phyloP scores from a whole-genome alignment of 2,113 vertebrate species.

The Aspiorhynchus laticeps region DNA sequence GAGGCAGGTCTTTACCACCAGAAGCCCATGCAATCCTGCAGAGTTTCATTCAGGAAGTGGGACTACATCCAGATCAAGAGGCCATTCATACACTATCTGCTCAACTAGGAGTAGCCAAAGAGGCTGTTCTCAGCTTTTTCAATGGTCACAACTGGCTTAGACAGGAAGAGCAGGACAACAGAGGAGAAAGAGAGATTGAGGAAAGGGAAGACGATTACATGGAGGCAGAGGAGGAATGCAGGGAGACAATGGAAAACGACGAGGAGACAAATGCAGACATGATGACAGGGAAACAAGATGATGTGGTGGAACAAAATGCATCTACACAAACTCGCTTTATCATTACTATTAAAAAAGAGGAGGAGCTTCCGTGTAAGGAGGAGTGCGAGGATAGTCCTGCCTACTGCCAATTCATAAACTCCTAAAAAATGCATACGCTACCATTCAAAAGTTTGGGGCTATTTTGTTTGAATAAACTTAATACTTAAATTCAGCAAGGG shows the following conservation, averaged over 20 bases:
- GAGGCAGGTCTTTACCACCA: slow-evolving; percentile 73
- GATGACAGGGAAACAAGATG: slow-evolving; percentile 40
- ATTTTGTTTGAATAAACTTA: not conserved
- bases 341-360: slow-evolving; percentile 89
- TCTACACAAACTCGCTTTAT: slow-evolving; percentile 81
- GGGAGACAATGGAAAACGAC: slow-evolving; percentile 65
- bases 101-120: slow-evolving; percentile 92
- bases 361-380: slow-evolving; percentile 54
- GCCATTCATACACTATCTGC: slow-evolving; percentile 94
- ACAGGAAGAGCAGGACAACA: slow-evolving; percentile 66
- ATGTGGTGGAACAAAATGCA: slow-evolving; percentile 84
- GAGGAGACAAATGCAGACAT: slow-evolving; percentile 10
- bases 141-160: slow-evolving; percentile 88
- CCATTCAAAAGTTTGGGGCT: slow-evolving; percentile 7
- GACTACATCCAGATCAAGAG: slow-evolving; percentile 93
- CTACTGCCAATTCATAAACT: slow-evolving; percentile 41
- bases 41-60: slow-evolving; percentile 95
- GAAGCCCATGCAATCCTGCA: slow-evolving; percentile 93
- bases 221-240: slow-evolving; percentile 41
- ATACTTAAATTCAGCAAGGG: not conserved
- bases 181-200: slow-evolving; percentile 10
- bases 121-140: slow-evolving; percentile 94
- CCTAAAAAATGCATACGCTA: slow-evolving; percentile 3
- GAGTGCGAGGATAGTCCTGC: not conserved
- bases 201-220: slow-evolving; percentile 32